Evolutionary conservation across 2,113 vertebrate species (phyloP).

Genomic region (Nyctereutes procyonoides): DNA sequence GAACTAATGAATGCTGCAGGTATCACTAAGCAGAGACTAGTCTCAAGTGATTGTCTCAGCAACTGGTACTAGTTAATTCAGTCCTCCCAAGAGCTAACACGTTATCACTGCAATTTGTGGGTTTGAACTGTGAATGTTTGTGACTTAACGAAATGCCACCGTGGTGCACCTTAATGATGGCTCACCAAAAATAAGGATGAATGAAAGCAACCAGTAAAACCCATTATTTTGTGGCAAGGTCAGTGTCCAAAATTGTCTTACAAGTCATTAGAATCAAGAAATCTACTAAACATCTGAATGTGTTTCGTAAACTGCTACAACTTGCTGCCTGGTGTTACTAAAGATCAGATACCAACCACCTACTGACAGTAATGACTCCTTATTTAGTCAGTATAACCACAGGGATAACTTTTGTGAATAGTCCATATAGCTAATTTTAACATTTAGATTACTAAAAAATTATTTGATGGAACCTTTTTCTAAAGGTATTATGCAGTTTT

Average conservation of each 20-base stretch:
- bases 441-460: conserved; percentile 32
- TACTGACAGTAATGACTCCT: background rate
- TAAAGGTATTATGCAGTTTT: conserved; percentile 6
- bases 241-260: conserved; percentile 31
- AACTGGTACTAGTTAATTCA: conserved; percentile 8
- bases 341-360: background rate
- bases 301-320: conserved; percentile 30
- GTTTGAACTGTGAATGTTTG: background rate
- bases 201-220: conserved; percentile 9
- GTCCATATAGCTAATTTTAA: conserved; percentile 10
- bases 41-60: background rate
- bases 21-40: background rate
- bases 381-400: background rate
- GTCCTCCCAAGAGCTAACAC: background rate
- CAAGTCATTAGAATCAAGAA: conserved; percentile 49
- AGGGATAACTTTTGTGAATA: conserved; percentile 8
- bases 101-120: conserved; percentile 2
- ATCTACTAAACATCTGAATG: background rate
- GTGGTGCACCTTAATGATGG: background rate
- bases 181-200: conserved; percentile 39
- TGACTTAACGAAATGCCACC: conserved; percentile 6
- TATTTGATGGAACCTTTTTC: conserved; percentile 32
- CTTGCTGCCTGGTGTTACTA: background rate
- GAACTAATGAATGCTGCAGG: background rate
- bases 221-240: background rate